These are phyloP conservation scores for Aplodontia rufa DNA, from an alignment of 2,113 vertebrate genomes.

Conservation along the genomic window DNA sequence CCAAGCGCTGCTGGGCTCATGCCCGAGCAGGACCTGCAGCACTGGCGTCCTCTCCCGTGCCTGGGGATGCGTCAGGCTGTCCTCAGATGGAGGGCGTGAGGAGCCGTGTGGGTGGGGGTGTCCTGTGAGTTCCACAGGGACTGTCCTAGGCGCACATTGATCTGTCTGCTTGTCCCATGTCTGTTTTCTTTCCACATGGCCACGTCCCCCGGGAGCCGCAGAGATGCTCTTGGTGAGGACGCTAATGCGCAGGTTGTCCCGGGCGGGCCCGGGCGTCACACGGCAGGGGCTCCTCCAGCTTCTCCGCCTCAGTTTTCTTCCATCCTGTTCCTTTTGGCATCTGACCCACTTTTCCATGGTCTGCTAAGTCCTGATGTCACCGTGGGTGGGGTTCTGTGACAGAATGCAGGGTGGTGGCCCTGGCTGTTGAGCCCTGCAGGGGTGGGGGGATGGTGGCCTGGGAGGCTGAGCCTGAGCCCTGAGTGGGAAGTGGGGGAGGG, in stretches of 20 bases:
- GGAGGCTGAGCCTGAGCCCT: background rate
- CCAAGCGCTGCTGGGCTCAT: no score
- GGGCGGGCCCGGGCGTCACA: no score
- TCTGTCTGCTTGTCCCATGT: slow-evolving; percentile 70
- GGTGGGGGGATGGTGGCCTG: background rate
- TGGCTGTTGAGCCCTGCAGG: background rate
- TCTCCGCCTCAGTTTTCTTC: background rate
- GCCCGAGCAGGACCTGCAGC: no score
- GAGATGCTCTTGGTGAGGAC: background rate
- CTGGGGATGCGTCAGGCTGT: background rate
- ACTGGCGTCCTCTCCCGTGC: fast-evolving
- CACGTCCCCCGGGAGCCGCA: background rate
- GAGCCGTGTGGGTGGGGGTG: background rate
- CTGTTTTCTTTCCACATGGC: slow-evolving; percentile 33
- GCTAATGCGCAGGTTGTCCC: background rate
- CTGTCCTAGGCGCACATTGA: slow-evolving; percentile 60
- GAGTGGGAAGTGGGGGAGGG: background rate
- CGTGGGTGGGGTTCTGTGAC: background rate
- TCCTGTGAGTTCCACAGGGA: slow-evolving; percentile 77
- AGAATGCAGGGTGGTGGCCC: background rate
- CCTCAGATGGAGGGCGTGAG: background rate
- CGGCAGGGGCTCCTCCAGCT: background rate
- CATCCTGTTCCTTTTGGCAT: slow-evolving; percentile 10
- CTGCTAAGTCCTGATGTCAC: background rate
- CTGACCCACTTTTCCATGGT: background rate